Evolutionary conservation across 2,113 vertebrate genomes (phyloP).

Genomic region (Aphelocoma coerulescens): DNA sequence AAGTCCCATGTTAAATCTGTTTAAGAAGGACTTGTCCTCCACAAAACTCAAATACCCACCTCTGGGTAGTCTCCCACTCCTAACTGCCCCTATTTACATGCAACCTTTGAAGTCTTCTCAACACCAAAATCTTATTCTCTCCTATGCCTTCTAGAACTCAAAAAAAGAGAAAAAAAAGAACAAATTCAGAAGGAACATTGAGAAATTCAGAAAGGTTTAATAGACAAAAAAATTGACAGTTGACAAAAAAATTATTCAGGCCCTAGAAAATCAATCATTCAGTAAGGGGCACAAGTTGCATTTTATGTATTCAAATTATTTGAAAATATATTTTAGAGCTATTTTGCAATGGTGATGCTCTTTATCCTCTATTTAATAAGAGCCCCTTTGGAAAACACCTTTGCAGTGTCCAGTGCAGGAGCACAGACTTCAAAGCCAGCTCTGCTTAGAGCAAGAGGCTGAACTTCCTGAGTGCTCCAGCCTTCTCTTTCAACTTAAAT

Average conservation of each 20-base stretch:
- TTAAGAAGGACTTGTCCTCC: neutral
- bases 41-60: neutral
- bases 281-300: neutral
- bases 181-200: neutral
- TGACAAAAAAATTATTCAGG: neutral
- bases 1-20: neutral
- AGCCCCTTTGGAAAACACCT: neutral
- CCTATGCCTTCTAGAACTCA: neutral
- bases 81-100: neutral
- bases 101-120: neutral
- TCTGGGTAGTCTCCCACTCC: neutral
- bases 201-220: neutral
- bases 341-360: neutral
- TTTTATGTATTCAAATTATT: neutral
- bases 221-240: neutral
- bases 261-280: neutral
- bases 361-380: neutral
- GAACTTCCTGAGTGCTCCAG: neutral
- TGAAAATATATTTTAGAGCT: neutral
- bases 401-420: neutral
- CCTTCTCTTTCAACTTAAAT: neutral
- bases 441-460: neutral
- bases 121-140: neutral
- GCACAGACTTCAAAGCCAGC: neutral
- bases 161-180: neutral